Percentiles rank a stretch among this genome's conserved stretches.
Evolutionary conservation across 2,797 vertebrate genomes (phyloP).

Genomic region (Spheniscus humboldti): DNA sequence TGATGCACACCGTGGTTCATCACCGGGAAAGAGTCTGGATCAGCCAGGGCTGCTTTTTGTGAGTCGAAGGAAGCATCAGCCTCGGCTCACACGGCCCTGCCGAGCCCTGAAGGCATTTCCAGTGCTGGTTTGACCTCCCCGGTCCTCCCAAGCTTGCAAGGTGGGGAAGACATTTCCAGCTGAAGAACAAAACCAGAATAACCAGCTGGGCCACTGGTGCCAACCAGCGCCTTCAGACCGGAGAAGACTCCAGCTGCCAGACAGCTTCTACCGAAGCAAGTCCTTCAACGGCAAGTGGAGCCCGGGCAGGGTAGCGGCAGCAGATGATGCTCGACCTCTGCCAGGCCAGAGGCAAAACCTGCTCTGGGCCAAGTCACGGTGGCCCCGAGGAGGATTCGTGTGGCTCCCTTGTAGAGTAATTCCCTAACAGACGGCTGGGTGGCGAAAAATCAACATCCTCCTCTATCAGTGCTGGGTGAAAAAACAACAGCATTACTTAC

Average conservation of each 20-base stretch:
- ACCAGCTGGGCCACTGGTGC: neutral
- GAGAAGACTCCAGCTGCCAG: neutral
- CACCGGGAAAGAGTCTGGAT: neutral
- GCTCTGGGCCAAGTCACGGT: neutral
- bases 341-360: neutral
- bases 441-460: neutral
- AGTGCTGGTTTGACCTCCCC: neutral
- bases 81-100: rapidly evolving
- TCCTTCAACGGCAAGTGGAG: neutral
- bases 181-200: neutral
- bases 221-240: neutral
- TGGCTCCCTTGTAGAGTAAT: neutral
- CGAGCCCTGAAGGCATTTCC: neutral
- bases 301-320: neutral
- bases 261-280: neutral
- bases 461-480: neutral
- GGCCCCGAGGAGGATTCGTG: neutral
- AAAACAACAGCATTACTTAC: neutral
- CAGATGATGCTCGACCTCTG: neutral
- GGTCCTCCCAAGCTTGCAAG: neutral
- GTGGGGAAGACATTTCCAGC: neutral
- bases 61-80: neutral
- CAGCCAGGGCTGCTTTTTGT: neutral
- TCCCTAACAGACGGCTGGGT: neutral
- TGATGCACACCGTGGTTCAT: neutral